These are phyloP conservation scores for Euphonia xanthogaster DNA, from an alignment of 2,797 vertebrate species.

Conservation along the genomic window DNA sequence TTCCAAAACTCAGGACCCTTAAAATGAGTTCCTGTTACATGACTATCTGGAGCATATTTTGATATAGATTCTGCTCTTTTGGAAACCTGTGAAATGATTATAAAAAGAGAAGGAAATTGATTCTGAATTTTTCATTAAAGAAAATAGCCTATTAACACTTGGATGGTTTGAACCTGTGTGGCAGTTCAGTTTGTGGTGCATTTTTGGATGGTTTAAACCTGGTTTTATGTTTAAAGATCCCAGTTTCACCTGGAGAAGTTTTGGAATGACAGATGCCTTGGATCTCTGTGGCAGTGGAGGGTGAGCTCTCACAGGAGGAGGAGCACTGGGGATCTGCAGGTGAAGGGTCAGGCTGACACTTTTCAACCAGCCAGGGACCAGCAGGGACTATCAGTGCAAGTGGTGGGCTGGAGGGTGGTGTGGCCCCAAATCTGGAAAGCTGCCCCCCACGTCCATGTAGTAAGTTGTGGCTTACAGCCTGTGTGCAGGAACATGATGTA, in stretches of 20 bases:
- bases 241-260: not conserved
- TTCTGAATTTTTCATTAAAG: not conserved
- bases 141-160: not conserved
- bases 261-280: fast-evolving
- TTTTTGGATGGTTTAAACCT: not conserved
- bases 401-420: not conserved
- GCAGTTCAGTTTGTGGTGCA: not conserved
- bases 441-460: too few relatives aligned
- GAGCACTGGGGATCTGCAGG: not conserved
- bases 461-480: not conserved
- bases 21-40: not conserved
- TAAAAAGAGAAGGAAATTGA: not conserved
- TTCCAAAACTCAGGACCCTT: not conserved
- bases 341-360: not conserved
- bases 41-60: not conserved
- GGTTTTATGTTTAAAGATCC: not conserved
- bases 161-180: not conserved
- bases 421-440: not conserved
- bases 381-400: not conserved
- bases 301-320: not conserved
- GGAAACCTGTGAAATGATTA: not conserved
- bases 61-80: not conserved
- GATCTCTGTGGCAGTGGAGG: fast-evolving
- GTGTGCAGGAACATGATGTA: not conserved
- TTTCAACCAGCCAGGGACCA: not conserved